Percentiles rank a stretch among this genome's conserved stretches.
These are phyloP conservation scores for Drosophila colorata DNA, from an alignment of 2,888 invertebrate species.

Conservation along the genomic window DNA sequence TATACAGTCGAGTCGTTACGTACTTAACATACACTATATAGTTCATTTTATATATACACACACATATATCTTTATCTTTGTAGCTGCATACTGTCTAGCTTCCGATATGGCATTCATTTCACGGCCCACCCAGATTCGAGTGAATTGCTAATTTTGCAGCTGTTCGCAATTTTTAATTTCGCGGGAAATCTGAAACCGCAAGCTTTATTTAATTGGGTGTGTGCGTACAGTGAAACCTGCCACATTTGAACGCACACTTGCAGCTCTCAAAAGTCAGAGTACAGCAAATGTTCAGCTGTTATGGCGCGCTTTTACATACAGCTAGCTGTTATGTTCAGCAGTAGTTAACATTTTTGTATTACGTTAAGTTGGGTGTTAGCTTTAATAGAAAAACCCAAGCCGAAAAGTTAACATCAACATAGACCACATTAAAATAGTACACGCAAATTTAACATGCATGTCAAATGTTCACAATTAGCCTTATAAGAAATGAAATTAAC, in stretches of 20 bases:
- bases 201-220: neutral
- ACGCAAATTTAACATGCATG: neutral
- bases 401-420: neutral
- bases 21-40: conserved; percentile 4
- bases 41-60: neutral
- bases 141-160: conserved; percentile 2
- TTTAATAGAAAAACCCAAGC: neutral
- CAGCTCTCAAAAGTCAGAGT: too few relatives aligned
- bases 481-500: neutral
- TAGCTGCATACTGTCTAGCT: neutral
- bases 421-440: neutral
- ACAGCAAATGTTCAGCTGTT: neutral
- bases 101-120: conserved; percentile 1
- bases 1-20: neutral
- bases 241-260: neutral
- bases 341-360: neutral
- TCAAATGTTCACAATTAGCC: neutral
- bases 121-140: conserved; percentile 1
- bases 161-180: conserved; percentile 2
- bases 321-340: neutral
- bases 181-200: conserved; percentile 1
- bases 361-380: neutral
- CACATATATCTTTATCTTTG: neutral
- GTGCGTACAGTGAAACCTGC: neutral
- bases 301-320: neutral